Base-by-base conservation (phyloP, 2,888 invertebrate genomes). In the Watsonalla binaria region DNA sequence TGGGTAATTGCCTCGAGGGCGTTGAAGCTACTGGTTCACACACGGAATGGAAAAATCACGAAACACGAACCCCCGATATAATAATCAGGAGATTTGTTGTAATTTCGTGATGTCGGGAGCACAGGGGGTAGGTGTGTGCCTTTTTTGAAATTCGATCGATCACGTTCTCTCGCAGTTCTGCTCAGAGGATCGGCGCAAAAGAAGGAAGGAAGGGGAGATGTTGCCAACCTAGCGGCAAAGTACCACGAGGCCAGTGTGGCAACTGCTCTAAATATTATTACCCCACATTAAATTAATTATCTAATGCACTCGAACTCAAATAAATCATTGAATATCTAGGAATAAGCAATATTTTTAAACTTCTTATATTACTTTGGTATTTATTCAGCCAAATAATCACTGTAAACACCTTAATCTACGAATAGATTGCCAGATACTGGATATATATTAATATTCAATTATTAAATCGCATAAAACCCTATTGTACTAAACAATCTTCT, bases 71-170 rank as follows among this genome's bases (percentile, higher is more conserved):
- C 87, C 90, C 90, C 78, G 88, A 86, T 78, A 11, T 78, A 76
- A 66, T 76, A 63, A 78, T 83, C 88, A 85, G 90, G 88, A 89
- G 89, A 86, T 89, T 81, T 87, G 73, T 69, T 84, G 88, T 84
- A 77, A 79, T 85, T 87, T 84, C 88, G 90, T 90, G 90, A 88
- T 84, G 82, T 76, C 88, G 83, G 89, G 90, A 89, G 90, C 90
- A 88, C 90, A 84, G 82, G 87, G 42, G 88, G 80, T 84, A 86
- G 90, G 87, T 83, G 90, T 85, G 89, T 88, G 90, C 85, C 86
- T 88, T 90, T 88, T 90, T 90, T 81, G 88, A 90, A 90, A 87
- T 90, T 90, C 88, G 90, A 90, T 90, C 90, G 90, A 90, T 90
- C 90, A 90, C 90, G 89, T 88, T 89, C 87, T 83, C 76, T 86